Evolutionary conservation across 2,888 invertebrate species (phyloP), one percentile per base, ranked within the genome.

Genomic region (Cephus sareptanus): DNA sequence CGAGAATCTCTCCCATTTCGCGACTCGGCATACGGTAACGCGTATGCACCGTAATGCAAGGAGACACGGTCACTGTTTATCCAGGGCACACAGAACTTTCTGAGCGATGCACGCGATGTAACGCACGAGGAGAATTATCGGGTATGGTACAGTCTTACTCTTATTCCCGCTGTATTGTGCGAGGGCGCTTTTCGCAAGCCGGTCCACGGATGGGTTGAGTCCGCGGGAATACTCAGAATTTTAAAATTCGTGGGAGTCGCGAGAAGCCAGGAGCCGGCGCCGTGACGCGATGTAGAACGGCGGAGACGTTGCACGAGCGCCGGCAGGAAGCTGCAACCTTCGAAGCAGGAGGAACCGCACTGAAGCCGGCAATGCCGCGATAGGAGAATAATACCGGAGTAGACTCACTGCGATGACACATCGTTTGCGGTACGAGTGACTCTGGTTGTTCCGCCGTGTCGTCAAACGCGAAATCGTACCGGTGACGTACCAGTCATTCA

Each of bases 401-500:
- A 69, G 78, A 75, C 56, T 76, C 78, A 75, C 78, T 78, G 79
- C 83, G 85, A 89, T 90, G 89, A 89, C 88, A 87, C 88, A 89
- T 87, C 87, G 87, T 86, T 85, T 78, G 81, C 81, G 79, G 79
- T 75, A 79, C 77, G 75, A 37, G 40, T 77, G 70, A 76, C 75
- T 74, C 75, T 76, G 30, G 74, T 56, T 56, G 56, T 80, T 83
- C 79, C 83, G 84, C 80, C 83, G 83, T 80, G 81, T 81, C 83
- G 83, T 83, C 82, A 84, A 82, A 84, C 83, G 82, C 84, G 86
- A 88, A 85, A 87, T 87, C 84, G 85, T 81, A 78, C 79, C 81
- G 88, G 85, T 89, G 90, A 90, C 89, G 89, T 86, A 84, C 86
- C 88, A 87, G 88, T 90, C 89, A 89, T 90, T 91, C 90, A 89